These are phyloP conservation scores for Xiphorhynchus erythropygius DNA, from an alignment of 2,797 vertebrate genomes.

Conservation along the genomic window DNA sequence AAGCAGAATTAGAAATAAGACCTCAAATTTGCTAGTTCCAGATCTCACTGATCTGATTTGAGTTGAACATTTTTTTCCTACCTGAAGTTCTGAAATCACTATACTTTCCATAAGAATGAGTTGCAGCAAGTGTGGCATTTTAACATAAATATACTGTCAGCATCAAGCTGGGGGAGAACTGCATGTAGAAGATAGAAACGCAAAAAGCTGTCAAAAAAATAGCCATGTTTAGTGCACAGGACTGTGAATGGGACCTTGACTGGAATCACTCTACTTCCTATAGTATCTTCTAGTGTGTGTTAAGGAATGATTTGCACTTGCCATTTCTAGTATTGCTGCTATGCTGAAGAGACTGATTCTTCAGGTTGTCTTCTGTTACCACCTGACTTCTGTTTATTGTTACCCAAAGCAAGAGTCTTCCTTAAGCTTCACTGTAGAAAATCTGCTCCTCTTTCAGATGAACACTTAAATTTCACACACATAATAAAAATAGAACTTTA, in stretches of 20 bases:
- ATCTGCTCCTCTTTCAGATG: not conserved
- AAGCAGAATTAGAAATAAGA: not conserved
- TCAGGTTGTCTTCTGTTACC: not conserved
- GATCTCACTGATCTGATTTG: not conserved
- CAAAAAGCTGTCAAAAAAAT: not conserved
- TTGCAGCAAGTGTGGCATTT: not conserved
- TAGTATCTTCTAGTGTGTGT: not conserved
- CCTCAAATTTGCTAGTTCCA: not conserved
- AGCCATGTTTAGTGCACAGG: not conserved
- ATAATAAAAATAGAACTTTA: not conserved
- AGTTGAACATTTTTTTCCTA: not conserved
- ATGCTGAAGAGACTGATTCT: not conserved
- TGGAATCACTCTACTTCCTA: not conserved
- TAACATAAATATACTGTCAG: not conserved
- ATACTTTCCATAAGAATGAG: not conserved
- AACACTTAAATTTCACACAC: not conserved
- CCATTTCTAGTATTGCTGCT: not conserved
- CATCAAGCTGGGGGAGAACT: not conserved
- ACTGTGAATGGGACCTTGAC: not conserved
- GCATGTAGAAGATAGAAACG: not conserved
- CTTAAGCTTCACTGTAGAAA: not conserved
- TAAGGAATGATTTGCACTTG: not conserved
- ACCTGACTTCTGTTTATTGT: not conserved
- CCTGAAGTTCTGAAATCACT: not conserved
- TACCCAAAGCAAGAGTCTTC: not conserved